Base-by-base conservation (phyloP, 2,888 invertebrate species). In the Pelosia muscerda region DNA sequence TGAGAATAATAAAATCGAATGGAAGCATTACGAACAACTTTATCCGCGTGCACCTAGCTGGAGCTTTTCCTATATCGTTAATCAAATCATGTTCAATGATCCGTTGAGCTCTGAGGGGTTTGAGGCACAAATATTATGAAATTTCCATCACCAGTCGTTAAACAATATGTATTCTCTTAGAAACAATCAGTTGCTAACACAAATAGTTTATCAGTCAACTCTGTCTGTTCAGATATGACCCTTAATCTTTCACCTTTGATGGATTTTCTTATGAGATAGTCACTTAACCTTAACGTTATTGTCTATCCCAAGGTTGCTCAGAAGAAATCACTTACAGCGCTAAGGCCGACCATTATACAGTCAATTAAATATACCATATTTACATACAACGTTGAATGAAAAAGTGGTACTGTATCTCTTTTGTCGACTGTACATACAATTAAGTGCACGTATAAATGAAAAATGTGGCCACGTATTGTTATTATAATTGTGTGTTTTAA, bases 71-170 rank as follows among this genome's bases (percentile, higher is more conserved):
- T 78, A 75, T 72, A 82, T 86, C 90, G 85, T 91, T 90, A 91
- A 91, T 92, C 88, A 91, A 91, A 91, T 90, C 83, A 87, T 89
- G 90, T 86, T 90, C 87, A 92, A 92, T 90, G 90, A 88, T 80
- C 86, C 88, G 83, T 76, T 73, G 78, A 84, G 81, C 84, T 78
- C 84, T 82, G 79, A 76, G 79, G 74, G 77, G 77, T 23, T 79
- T 81, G 61, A 79, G 84, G 81, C 83, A 85, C 81, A 78, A 84
- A 85, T 84, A 84, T 81, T 77, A 83, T 86, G 85, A 90, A 88
- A 90, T 90, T 87, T 87, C 86, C 84, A 78, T 78, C 72, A 73
- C 78, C 78, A 85, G 78, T 83, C 84, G 81, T 87, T 87, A 89
- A 78, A 83, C 85, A 86, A 87, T 88, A 87, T 89, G 90, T 91